Evolutionary conservation across 2,797 vertebrate genomes (phyloP).

Genomic region (Neosilurus hyrtlii): DNA sequence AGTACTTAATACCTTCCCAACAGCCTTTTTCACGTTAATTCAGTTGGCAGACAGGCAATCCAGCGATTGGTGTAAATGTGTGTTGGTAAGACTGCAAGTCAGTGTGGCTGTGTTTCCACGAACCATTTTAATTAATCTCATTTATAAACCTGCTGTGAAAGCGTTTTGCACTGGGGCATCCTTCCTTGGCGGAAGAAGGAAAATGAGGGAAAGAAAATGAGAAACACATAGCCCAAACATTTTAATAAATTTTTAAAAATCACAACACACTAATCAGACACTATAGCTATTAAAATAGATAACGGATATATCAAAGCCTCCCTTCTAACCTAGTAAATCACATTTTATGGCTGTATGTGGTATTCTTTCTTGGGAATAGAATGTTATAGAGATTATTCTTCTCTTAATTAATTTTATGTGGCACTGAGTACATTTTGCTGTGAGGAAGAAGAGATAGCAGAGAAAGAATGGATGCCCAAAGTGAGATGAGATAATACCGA

Average conservation of each 20-base stretch:
- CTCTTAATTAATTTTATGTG: background rate
- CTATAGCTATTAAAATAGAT: background rate
- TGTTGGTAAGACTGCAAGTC: conserved; percentile 1
- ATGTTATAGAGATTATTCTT: too few relatives aligned
- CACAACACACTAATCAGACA: conserved; percentile 15
- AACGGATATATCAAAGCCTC: conserved; percentile 13
- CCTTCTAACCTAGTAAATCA: conserved; percentile 13
- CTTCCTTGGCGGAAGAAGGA: conserved; percentile 17
- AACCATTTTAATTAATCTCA: conserved; percentile 25
- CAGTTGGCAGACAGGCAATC: conserved; percentile 15
- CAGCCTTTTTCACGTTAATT: conserved; percentile 28
- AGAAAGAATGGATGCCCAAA: background rate
- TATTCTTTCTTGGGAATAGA: background rate
- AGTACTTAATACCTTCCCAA: conserved; percentile 1
- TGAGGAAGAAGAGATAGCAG: background rate
- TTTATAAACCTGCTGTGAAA: conserved; percentile 16
- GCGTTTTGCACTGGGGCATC: conserved; percentile 1
- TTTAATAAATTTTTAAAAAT: conserved; percentile 24
- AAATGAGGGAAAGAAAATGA: conserved; percentile 17
- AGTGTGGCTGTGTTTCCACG: conserved; percentile 2
- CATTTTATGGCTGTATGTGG: background rate
- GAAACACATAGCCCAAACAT: conserved; percentile 16
- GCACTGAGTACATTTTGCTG: background rate
- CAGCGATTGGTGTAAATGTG: background rate
- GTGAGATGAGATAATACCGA: conserved; percentile 6